Evolutionary conservation across 2,888 invertebrate species (phyloP).

Genomic region (Caenorhabditis afra): DNA sequence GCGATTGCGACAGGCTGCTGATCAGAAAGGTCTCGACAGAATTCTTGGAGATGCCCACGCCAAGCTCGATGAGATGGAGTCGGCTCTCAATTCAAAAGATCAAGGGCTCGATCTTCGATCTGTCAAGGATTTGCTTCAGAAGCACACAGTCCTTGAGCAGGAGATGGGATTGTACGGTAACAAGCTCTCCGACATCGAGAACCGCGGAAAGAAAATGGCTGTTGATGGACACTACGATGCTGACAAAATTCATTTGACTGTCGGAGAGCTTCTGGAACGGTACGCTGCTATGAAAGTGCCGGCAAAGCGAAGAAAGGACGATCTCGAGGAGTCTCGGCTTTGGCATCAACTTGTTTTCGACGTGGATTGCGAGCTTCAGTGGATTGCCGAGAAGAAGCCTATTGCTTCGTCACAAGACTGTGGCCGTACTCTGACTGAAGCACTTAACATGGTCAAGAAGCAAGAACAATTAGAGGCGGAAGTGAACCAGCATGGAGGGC

Average conservation of each 20-base stretch:
- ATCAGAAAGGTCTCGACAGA: constrained; percentile 82
- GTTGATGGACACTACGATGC: constrained; percentile 96
- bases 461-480: constrained; percentile 92
- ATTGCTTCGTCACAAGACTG: constrained; percentile 86
- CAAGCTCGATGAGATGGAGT: constrained; percentile 90
- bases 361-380: constrained; percentile 92
- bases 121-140: constrained; percentile 90
- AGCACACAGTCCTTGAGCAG: constrained; percentile 85
- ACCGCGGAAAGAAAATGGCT: constrained; percentile 88
- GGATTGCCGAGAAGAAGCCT: constrained; percentile 91
- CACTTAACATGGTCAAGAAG: constrained; percentile 92
- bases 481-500: constrained; percentile 89
- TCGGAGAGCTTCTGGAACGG: constrained; percentile 58
- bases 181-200: constrained; percentile 81
- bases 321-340: constrained; percentile 91
- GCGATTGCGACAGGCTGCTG: constrained; percentile 72
- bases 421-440: constrained; percentile 92
- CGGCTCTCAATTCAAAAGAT: constrained; percentile 85
- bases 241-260: constrained; percentile 85
- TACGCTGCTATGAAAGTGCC: constrained; percentile 85
- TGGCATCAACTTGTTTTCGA: constrained; percentile 95
- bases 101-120: constrained; percentile 90
- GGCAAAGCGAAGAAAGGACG: constrained; percentile 86
- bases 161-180: constrained; percentile 91
- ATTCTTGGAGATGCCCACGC: constrained; percentile 92